A percentile compares a stretch with the other conserved stretches of the same genome.
phyloP scores from a whole-genome alignment of 1,140 invertebrate genomes.

The Macrostomum lignano region DNA sequence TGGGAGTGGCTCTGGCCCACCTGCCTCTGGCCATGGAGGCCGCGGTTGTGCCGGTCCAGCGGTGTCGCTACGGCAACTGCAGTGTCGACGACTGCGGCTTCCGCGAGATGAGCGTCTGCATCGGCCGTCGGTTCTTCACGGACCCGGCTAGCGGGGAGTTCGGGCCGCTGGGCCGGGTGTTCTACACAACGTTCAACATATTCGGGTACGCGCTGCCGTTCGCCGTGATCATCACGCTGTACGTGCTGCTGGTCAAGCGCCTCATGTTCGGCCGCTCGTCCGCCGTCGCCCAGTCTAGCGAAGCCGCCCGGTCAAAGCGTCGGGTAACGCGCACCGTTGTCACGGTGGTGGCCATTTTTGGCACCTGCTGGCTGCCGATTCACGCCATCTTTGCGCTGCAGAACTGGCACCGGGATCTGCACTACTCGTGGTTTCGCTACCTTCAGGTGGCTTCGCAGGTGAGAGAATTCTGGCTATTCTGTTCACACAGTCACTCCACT shows the following conservation, averaged over 20 bases:
- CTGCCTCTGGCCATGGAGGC: constrained; percentile 46
- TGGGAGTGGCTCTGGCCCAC: constrained; percentile 39
- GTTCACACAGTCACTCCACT: no score
- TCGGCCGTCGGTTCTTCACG: no score
- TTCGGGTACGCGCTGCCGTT: not conserved
- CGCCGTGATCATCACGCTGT: not conserved
- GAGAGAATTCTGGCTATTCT: no score
- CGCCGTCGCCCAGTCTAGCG: constrained; percentile 38
- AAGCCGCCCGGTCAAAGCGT: constrained; percentile 49
- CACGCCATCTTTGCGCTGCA: constrained; percentile 35
- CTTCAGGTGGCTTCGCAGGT: constrained; percentile 49
- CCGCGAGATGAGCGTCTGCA: constrained; percentile 29
- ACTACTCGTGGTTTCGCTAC: constrained; percentile 30
- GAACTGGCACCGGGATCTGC: constrained; percentile 28
- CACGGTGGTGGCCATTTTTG: constrained; percentile 70
- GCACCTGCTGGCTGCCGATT: constrained; percentile 74
- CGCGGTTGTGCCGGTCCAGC: constrained; percentile 34
- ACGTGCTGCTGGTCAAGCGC: constrained; percentile 34
- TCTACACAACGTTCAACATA: constrained; percentile 7
- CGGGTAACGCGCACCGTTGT: constrained; percentile 70
- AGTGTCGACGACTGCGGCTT: constrained; percentile 37
- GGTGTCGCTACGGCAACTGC: no score
- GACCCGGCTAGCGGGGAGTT: no score
- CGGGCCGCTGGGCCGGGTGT: constrained; percentile 9
- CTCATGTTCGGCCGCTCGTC: constrained; percentile 34